Base-by-base conservation (phyloP, 30 jellyfish, hydroid and myxozoan species). In the Clytia hemisphaerica region DNA sequence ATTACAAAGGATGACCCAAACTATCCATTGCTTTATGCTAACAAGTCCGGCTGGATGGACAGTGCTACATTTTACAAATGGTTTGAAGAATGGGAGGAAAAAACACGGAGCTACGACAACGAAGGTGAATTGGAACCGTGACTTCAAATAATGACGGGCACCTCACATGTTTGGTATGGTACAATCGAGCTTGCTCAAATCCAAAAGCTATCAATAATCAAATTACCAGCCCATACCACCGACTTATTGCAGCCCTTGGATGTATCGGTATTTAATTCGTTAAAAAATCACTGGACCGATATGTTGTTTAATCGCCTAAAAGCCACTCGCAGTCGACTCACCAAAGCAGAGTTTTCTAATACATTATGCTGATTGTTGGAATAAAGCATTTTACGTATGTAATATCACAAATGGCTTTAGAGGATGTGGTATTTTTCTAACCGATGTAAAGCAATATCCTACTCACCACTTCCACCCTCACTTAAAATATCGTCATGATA, bases 1-100 rank as follows among this genome's bases (percentile, higher is more conserved):
- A 10, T 40, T 40, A n/a, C 53, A n/a, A 40, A 40, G 53, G 10
- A 10, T 40, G 10, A 7, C 53, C 53, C 53, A 10, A n/a, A 40
- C n/a, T 40, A 40, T 40, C 53, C 53, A n/a, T 40, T 10, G 53
- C 53, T 40, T 40, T 40, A 7, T n/a, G 53, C 53, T 10, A 40
- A 40, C n/a, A 40, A 10, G 53, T 40, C 53, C n/a, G 53, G 53
- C 53, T 40, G 53, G 53, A 40, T 40, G 53, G n/a, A 10, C 53
- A n/a, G n/a, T n/a, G n/a, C n/a, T n/a, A n/a, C n/a, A n/a, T n/a
- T n/a, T n/a, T n/a, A n/a, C n/a, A n/a, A 7, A 10, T 7, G 53
- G n/a, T 40, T 40, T 40, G 53, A 40, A n/a, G 53, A 40, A n/a
- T 40, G 53, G 53, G 53, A 40, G n/a, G n/a, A 40, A 7, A 40